These are phyloP conservation scores for Rhagoletis zephyria DNA, from an alignment of 1,140 invertebrate genomes.

Conservation along the genomic window DNA sequence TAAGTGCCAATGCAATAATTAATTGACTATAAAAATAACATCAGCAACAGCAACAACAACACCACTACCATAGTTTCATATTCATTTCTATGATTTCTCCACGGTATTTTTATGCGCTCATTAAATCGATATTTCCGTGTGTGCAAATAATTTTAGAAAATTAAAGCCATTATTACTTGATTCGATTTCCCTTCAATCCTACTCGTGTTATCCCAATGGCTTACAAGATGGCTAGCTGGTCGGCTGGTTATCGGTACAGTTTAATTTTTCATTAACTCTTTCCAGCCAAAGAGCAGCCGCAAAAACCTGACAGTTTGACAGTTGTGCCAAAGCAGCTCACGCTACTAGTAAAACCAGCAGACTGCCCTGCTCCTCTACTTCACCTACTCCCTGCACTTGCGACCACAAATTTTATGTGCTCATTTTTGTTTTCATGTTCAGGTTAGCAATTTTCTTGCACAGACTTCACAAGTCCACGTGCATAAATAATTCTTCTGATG, in stretches of 20 bases:
- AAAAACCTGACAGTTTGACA: constrained; percentile 33
- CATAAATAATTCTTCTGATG: neutral
- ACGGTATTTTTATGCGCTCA: constrained; percentile 1
- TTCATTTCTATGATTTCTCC: neutral
- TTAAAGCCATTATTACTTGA: constrained; percentile 16
- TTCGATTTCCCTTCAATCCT: neutral
- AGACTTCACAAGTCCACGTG: neutral
- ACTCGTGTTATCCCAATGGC: neutral
- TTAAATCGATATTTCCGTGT: constrained; percentile 33
- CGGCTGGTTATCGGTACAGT: neutral
- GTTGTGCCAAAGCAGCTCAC: neutral
- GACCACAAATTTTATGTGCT: neutral
- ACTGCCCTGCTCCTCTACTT: neutral
- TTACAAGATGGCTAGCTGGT: neutral
- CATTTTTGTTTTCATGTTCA: neutral
- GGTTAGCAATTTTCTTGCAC: neutral
- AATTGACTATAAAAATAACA: neutral
- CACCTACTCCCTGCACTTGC: neutral
- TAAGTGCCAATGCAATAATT: constrained; percentile 27
- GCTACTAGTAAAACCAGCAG: neutral
- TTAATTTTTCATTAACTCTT: constrained; percentile 48
- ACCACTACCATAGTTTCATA: neutral
- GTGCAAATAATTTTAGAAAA: constrained; percentile 15
- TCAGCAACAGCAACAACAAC: neutral
- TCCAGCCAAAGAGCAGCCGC: neutral